These are phyloP conservation scores for Neoniphon sammara DNA, from an alignment of 2,797 vertebrate species.

Conservation along the genomic window DNA sequence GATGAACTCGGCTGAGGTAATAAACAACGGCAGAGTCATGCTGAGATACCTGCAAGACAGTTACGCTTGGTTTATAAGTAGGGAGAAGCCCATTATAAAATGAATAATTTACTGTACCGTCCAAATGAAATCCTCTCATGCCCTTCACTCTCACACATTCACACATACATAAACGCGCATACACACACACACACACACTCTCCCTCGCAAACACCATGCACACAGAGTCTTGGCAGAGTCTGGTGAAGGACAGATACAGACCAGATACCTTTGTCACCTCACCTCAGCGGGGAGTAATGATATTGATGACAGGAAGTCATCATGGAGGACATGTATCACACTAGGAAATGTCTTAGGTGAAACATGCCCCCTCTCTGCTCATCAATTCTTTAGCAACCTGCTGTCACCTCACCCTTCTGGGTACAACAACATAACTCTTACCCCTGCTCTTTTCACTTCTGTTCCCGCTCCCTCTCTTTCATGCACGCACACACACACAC, in stretches of 20 bases:
- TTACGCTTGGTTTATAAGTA: conserved; percentile 49
- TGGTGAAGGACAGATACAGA: conserved; percentile 40
- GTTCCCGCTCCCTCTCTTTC: conserved; percentile 2
- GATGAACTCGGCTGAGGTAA: conserved; percentile 21
- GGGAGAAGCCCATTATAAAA: conserved; percentile 44
- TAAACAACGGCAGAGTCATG: conserved; percentile 40
- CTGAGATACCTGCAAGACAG: conserved; percentile 37
- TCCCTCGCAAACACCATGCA: conserved; percentile 22
- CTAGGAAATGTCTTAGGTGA: conserved; percentile 79
- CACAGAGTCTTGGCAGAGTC: conserved; percentile 42
- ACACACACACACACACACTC: background rate
- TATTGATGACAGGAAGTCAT: conserved; percentile 82
- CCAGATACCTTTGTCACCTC: conserved; percentile 73
- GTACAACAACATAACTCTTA: conserved; percentile 43
- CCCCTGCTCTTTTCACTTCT: conserved; percentile 34
- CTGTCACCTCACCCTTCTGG: conserved; percentile 70
- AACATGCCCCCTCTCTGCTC: conserved; percentile 77
- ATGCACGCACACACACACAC: background rate
- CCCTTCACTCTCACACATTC: conserved; percentile 55
- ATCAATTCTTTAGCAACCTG: conserved; percentile 83
- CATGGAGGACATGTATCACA: conserved; percentile 79
- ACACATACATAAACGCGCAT: conserved; percentile 11
- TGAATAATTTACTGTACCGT: conserved; percentile 62
- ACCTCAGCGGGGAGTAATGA: conserved; percentile 75
- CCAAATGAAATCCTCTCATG: conserved; percentile 53